Conservation (phyloP, 2,888 invertebrate genomes). For the Sinelater perroti region DNA sequence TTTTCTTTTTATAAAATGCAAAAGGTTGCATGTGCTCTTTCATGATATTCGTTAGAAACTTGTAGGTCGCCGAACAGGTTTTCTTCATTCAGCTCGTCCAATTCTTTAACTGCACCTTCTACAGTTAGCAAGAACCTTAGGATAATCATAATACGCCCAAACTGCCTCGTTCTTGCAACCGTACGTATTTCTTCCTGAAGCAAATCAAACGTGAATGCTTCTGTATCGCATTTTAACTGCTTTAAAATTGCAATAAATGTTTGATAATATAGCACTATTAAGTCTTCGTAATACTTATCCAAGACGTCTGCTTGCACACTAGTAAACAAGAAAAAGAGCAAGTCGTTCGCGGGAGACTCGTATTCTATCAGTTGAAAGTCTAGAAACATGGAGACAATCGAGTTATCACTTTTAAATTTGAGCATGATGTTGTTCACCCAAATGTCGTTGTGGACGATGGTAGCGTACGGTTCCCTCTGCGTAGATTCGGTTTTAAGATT, state of each 20-base stretch:
- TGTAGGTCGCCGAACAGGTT: not conserved
- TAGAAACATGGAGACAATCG: conserved; percentile 58
- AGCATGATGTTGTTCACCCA: conserved; percentile 70
- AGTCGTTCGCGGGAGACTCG: conserved; percentile 62
- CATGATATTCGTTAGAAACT: not conserved
- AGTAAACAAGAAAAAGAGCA: conserved; percentile 64
- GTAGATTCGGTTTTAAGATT: conserved; percentile 40
- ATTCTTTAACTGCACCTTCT: conserved; percentile 53
- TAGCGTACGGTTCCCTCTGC: conserved; percentile 62
- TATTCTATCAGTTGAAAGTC: conserved; percentile 67
- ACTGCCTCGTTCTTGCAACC: conserved; percentile 53
- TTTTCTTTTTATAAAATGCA: not conserved
- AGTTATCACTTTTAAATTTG: conserved; percentile 50
- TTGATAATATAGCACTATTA: conserved; percentile 62
- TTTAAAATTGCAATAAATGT: conserved; percentile 58
- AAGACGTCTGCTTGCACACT: conserved; percentile 60
- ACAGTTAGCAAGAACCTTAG: conserved; percentile 56
- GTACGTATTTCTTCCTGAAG: conserved; percentile 56
- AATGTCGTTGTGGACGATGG: conserved; percentile 65
- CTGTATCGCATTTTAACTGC: conserved; percentile 46
- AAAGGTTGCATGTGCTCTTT: not conserved
- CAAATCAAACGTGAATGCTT: conserved; percentile 55
- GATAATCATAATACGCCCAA: conserved; percentile 60
- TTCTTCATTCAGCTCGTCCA: conserved; percentile 48
- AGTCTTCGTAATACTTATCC: conserved; percentile 57